Base-by-base conservation (phyloP, 2,113 vertebrate genomes). In the Setophaga kirtlandii region DNA sequence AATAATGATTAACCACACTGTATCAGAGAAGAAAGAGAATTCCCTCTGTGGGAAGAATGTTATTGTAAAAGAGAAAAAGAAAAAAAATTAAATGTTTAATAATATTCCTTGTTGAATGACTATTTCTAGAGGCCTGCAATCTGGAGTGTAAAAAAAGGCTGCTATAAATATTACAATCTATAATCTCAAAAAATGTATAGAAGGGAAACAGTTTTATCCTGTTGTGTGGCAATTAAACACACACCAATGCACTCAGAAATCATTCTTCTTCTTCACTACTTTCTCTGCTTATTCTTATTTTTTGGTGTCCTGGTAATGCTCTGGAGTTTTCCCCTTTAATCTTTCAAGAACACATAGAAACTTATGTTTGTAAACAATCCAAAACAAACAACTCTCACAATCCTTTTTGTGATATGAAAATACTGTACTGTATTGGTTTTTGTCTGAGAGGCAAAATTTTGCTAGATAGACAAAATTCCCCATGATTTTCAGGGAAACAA, bases 1-100 rank as follows among this genome's bases (percentile, higher is more conserved):
- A 82, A 64, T 94, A 90, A 59, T 70, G 70, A 96, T 88, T 93
- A 96, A 19, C 37, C 39, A 62, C 50, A 55, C 46, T 74, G 25
- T 65, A 55, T 67, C 42, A 83, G 30, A 83, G 46, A 70, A 90
- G 37, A 95, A 89, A 87, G 44, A 81, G 23, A 74, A 85, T 93
- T 90, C 35, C 33, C 28, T 91, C 55, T 44, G 30, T 88, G 82
- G 55, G 67, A 94, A 90, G 75, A 91, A 77, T 91, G 79, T 79
- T 89, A 79, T 22, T 58, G 39, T 73, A 52, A 35, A 30, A 82
- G 11, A 12, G 15, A 17, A 93, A 86, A 83, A 41, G 12, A 47
- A 78, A 89, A 87, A 89, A 62, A 41, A 52, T 9, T 41, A 82
- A 74, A 58, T 39, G 22, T 74, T 88, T 88, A 83, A 77, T 90